These are phyloP conservation scores for Hippocampus guttulatus DNA, from an alignment of 2,113 vertebrate genomes.

Conservation along the genomic window DNA sequence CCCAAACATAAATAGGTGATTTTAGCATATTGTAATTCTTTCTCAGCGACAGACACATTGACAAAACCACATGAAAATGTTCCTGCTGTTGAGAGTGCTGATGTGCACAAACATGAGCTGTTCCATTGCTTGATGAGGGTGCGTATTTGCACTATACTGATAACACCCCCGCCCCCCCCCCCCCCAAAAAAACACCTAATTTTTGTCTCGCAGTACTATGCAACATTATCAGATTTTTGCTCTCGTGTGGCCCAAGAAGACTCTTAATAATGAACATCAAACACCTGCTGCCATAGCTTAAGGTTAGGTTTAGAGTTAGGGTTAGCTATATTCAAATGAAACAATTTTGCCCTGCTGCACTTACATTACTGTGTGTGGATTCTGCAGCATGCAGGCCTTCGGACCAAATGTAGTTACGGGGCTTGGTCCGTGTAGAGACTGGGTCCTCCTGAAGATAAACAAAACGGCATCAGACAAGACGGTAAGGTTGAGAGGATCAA, in stretches of 20 bases:
- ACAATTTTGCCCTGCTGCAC: conserved; percentile 48
- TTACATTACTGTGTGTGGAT: conserved; percentile 93
- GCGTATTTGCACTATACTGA: too few relatives aligned
- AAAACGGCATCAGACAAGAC: neutral
- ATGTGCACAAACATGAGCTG: too few relatives aligned
- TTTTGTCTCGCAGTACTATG: too few relatives aligned
- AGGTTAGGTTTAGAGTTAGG: neutral
- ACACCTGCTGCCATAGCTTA: neutral
- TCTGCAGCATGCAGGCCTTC: conserved; percentile 95
- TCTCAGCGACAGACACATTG: too few relatives aligned
- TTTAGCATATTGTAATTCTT: neutral
- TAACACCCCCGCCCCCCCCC: too few relatives aligned
- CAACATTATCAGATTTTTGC: too few relatives aligned
- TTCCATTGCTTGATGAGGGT: too few relatives aligned
- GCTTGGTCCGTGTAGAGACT: conserved; percentile 93
- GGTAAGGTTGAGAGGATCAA: neutral
- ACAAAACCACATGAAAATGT: too few relatives aligned
- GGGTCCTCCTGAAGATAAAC: conserved; percentile 77
- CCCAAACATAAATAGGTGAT: neutral
- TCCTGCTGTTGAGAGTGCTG: too few relatives aligned
- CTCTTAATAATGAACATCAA: too few relatives aligned
- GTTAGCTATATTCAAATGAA: neutral
- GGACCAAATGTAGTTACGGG: conserved; percentile 97
- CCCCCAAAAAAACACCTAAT: too few relatives aligned
- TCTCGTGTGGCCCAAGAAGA: too few relatives aligned